Conservation (phyloP, 1,140 invertebrate genomes). For the Sinonovacula constricta region DNA sequence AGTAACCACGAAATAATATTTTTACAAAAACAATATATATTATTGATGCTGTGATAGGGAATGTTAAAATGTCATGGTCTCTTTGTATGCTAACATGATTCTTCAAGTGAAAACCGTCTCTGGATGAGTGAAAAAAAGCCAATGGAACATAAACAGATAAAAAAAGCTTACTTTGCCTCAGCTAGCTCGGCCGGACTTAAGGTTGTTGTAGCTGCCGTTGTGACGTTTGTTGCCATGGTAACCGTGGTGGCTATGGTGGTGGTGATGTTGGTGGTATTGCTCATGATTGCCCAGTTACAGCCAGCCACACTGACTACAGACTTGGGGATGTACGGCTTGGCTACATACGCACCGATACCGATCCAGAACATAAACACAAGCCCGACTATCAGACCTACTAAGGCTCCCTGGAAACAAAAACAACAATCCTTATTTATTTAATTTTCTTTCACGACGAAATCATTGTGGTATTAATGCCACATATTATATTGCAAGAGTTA, state of each 20-base stretch:
- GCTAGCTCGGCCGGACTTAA: not conserved
- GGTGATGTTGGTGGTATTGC: conserved; percentile 40
- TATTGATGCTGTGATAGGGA: too few relatives aligned
- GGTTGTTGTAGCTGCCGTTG: conserved; percentile 2
- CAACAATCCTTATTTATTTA: too few relatives aligned
- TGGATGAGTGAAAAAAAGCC: too few relatives aligned
- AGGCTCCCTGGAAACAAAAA: conserved; percentile 84
- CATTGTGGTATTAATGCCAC: too few relatives aligned
- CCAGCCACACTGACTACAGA: conserved; percentile 79
- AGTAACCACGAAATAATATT: too few relatives aligned
- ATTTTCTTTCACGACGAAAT: too few relatives aligned
- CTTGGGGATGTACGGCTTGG: conserved; percentile 72
- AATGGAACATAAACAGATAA: not conserved
- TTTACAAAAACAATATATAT: too few relatives aligned
- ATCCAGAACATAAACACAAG: conserved; percentile 89
- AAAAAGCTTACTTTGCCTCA: not conserved
- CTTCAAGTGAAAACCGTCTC: too few relatives aligned
- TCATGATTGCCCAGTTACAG: conserved; percentile 72
- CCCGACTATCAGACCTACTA: conserved; percentile 85
- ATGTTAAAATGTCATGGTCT: too few relatives aligned
- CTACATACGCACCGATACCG: conserved; percentile 88
- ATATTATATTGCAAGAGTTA: too few relatives aligned
- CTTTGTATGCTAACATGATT: too few relatives aligned
- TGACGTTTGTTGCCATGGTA: conserved; percentile 1
- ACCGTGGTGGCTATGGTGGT: conserved; percentile 17